These are phyloP conservation scores for Daktulosphaira vitifoliae DNA, from an alignment of 1,140 invertebrate species.

Conservation along the genomic window DNA sequence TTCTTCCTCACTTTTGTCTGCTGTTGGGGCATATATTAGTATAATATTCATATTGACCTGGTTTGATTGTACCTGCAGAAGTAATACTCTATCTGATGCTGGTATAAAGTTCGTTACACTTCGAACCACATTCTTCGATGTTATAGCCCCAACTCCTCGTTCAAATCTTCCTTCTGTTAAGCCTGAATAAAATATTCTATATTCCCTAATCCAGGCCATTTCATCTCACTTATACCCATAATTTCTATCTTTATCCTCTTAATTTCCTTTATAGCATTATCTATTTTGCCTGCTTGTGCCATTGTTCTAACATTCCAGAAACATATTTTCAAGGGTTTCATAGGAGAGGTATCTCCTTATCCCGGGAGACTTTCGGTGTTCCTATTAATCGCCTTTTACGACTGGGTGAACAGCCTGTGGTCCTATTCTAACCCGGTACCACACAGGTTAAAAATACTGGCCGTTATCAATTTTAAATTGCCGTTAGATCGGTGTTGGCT, in stretches of 20 bases:
- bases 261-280: constrained; percentile 36
- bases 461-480: too few species aligned
- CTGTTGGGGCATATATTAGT: constrained; percentile 41
- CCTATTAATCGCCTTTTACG: constrained; percentile 5
- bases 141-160: neutral
- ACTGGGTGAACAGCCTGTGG: neutral
- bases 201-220: constrained; percentile 23
- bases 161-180: constrained; percentile 2
- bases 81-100: constrained; percentile 35
- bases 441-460: too few species aligned
- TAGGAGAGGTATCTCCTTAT: constrained; percentile 1
- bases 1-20: constrained; percentile 26
- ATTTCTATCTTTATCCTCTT: constrained; percentile 33
- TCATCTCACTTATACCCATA: constrained; percentile 31
- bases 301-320: constrained; percentile 26
- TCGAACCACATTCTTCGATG: neutral
- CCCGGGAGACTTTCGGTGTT: neutral
- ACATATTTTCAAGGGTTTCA: constrained; percentile 9
- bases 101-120: constrained; percentile 8
- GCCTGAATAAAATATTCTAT: too few species aligned
- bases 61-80: constrained; percentile 32
- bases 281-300: constrained; percentile 34
- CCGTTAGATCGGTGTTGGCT: too few species aligned
- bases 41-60: constrained; percentile 39
- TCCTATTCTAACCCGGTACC: neutral